These are phyloP conservation scores for Myotis davidii DNA, from an alignment of 2,113 vertebrate genomes.

Conservation along the genomic window DNA sequence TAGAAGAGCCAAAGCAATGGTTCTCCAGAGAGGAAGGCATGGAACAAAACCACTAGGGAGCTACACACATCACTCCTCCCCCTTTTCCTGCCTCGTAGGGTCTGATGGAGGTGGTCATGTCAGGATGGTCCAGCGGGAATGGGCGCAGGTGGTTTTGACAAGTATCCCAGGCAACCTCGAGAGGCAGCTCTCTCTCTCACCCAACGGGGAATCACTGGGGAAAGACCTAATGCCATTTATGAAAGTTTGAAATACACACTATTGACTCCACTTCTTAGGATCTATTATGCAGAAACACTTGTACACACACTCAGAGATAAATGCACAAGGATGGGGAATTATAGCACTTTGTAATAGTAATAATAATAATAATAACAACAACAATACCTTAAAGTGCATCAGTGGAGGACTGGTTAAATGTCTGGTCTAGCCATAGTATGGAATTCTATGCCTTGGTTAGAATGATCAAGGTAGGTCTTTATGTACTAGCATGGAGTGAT, in stretches of 20 bases:
- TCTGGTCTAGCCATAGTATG: not conserved
- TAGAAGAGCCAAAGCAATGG: slow-evolving; percentile 28
- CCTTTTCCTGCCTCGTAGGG: not conserved
- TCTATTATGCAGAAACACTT: not conserved
- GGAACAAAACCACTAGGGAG: slow-evolving; percentile 15
- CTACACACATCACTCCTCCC: not conserved
- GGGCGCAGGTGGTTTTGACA: not conserved
- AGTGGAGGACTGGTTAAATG: not conserved
- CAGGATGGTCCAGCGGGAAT: not conserved
- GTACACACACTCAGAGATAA: not conserved
- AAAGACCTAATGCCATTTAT: slow-evolving; percentile 26
- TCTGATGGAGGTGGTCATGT: not conserved
- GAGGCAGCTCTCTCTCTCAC: not conserved
- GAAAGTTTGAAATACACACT: slow-evolving; percentile 25
- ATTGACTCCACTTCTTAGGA: not conserved
- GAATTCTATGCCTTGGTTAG: slow-evolving; percentile 36
- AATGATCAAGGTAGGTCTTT: not conserved
- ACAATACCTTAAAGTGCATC: not conserved
- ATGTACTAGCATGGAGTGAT: not conserved
- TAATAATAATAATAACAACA: not conserved
- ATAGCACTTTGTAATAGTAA: not conserved
- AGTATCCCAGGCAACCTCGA: slow-evolving; percentile 36
- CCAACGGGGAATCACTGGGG: not conserved
- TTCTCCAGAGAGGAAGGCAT: not conserved
- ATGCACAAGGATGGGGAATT: not conserved